phyloP scores from a whole-genome alignment of 2,113 vertebrate genomes.

The Nanorana parkeri region DNA sequence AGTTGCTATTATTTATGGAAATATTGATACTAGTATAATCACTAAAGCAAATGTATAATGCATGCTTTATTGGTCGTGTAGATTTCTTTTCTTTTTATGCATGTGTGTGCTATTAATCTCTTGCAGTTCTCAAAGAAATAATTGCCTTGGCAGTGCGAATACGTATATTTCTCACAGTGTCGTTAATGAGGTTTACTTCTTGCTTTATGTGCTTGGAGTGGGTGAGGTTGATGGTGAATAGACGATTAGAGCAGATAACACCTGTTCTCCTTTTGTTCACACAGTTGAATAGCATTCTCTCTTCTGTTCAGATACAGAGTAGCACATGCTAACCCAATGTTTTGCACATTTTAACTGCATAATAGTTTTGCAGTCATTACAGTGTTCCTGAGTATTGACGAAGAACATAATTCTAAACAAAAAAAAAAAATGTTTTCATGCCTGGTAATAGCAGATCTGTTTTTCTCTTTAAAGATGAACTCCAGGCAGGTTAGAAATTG shows the following conservation, averaged over 20 bases:
- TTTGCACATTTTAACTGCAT: conserved; percentile 5
- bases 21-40: no score
- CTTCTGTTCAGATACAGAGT: background rate
- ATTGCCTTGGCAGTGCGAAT: background rate
- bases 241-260: conserved; percentile 21
- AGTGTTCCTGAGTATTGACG: background rate
- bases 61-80: no score
- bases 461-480: no score
- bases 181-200: conserved; percentile 38
- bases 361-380: conserved; percentile 34
- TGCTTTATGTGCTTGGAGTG: conserved; percentile 4
- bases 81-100: no score
- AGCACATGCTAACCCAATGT: background rate
- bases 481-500: no score
- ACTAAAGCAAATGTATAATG: no score
- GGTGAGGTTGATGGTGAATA: background rate
- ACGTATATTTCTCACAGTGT: background rate
- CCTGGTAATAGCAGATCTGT: no score
- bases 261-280: conserved; percentile 36
- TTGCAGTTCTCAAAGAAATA: no score
- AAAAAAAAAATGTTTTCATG: no score
- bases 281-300: conserved; percentile 31
- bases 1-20: no score
- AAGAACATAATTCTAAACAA: no score
- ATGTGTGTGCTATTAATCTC: no score